Evolutionary conservation across 2,888 invertebrate species (phyloP).

Genomic region (Drosophila colorata): DNA sequence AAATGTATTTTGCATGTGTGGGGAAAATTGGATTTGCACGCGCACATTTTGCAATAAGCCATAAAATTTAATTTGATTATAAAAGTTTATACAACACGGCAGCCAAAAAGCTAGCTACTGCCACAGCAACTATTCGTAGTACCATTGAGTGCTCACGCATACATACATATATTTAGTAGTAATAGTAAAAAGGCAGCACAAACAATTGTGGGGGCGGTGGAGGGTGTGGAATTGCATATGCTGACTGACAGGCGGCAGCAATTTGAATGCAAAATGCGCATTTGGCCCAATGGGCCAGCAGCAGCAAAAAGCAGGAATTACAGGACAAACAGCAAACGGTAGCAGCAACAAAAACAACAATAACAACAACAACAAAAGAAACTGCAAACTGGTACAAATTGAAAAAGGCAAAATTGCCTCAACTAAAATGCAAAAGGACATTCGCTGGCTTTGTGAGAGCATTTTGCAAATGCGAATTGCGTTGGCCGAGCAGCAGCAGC

Average conservation of each 20-base stretch:
- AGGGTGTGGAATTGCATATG: conserved; percentile 62
- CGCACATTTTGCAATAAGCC: conserved; percentile 76
- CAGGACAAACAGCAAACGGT: conserved; percentile 37
- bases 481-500: conserved; percentile 15
- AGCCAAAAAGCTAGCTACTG: conserved; percentile 31
- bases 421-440: conserved; percentile 71
- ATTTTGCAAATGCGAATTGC: conserved; percentile 46
- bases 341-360: conserved; percentile 28
- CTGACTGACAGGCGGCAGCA: conserved; percentile 63
- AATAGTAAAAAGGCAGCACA: conserved; percentile 10
- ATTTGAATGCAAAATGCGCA: conserved; percentile 72
- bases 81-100: conserved; percentile 74
- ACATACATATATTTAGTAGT: not conserved
- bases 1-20: conserved; percentile 33
- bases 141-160: conserved; percentile 23
- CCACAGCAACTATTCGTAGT: conserved; percentile 21
- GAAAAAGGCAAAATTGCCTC: conserved; percentile 66
- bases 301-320: conserved; percentile 40
- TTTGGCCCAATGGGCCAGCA: conserved; percentile 23
- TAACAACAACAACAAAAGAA: conserved; percentile 23
- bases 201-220: conserved; percentile 7
- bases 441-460: conserved; percentile 22
- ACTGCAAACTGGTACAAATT: conserved; percentile 49
- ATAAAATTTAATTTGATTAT: conserved; percentile 80
- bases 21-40: conserved; percentile 77